Conservation (phyloP, 2,797 vertebrate species). For the Microctenopoma steveboyesi region DNA sequence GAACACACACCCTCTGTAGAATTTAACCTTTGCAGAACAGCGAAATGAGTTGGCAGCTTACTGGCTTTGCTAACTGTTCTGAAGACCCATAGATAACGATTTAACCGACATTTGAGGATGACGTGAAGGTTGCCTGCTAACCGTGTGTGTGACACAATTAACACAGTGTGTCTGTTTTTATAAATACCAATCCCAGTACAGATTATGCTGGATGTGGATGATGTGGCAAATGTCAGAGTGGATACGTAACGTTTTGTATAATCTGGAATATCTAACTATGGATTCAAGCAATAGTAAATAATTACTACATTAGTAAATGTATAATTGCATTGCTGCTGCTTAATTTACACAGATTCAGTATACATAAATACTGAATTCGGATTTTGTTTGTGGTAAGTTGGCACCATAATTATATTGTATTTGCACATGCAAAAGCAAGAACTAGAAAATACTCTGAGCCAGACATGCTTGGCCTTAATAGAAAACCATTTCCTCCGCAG, state of each 20-base stretch:
- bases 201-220: not conserved
- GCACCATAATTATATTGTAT: too few species aligned
- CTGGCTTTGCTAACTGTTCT: constrained; percentile 41
- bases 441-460: not conserved
- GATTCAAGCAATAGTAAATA: too few species aligned
- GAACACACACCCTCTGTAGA: constrained; percentile 14
- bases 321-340: too few species aligned
- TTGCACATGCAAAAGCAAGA: not conserved
- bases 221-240: not conserved
- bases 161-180: constrained; percentile 25
- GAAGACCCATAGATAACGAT: constrained; percentile 13
- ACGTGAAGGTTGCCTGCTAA: constrained; percentile 13
- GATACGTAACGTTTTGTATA: not conserved
- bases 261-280: too few species aligned
- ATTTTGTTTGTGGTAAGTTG: too few species aligned
- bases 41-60: not conserved
- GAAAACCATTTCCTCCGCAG: not conserved
- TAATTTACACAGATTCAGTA: too few species aligned
- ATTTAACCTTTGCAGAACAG: not conserved
- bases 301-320: too few species aligned
- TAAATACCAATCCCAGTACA: not conserved
- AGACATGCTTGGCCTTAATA: not conserved
- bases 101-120: constrained; percentile 59
- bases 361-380: too few species aligned
- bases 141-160: constrained; percentile 33